Percentiles rank a stretch among this genome's conserved stretches.
These are phyloP conservation scores for Myiotriccus ornatus DNA, from an alignment of 2,797 vertebrate genomes.

Conservation along the genomic window DNA sequence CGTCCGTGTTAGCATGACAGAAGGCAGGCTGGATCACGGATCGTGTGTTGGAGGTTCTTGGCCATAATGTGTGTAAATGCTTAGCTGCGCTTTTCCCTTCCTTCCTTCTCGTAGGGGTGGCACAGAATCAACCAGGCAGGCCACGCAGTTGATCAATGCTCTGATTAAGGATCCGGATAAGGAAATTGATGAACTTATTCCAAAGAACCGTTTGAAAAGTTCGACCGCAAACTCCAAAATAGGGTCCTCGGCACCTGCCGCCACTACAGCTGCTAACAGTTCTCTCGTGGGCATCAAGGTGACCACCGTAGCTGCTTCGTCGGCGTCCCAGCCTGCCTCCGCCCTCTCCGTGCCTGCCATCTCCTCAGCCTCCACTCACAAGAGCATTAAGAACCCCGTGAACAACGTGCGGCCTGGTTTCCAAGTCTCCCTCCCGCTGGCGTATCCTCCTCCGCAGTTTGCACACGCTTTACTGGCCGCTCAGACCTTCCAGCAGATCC, in stretches of 20 bases:
- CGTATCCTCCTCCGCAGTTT: constrained; percentile 83
- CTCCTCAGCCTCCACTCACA: constrained; percentile 78
- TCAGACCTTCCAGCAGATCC: constrained; percentile 85
- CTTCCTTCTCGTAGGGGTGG: constrained; percentile 70
- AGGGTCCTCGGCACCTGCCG: constrained; percentile 70
- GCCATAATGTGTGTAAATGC: accelerated
- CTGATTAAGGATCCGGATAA: constrained; percentile 85
- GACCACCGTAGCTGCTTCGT: constrained; percentile 78
- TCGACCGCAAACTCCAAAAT: constrained; percentile 77
- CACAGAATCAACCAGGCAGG: constrained; percentile 83
- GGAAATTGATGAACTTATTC: constrained; percentile 84
- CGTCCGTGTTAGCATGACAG: neutral
- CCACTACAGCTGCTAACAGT: constrained; percentile 76
- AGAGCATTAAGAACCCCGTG: constrained; percentile 80
- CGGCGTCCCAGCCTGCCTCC: constrained; percentile 76
- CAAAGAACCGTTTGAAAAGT: constrained; percentile 85
- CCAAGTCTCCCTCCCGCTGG: constrained; percentile 81
- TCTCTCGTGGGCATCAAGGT: constrained; percentile 80
- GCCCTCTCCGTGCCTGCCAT: constrained; percentile 78
- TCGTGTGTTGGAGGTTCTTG: neutral
- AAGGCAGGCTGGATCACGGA: accelerated
- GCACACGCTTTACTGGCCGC: constrained; percentile 83
- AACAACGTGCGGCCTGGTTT: constrained; percentile 82
- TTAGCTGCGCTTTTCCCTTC: neutral
- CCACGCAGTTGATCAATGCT: constrained; percentile 82